These are phyloP conservation scores for Lepidotrigona ventralis DNA, from an alignment of 1,140 invertebrate genomes.

Conservation along the genomic window DNA sequence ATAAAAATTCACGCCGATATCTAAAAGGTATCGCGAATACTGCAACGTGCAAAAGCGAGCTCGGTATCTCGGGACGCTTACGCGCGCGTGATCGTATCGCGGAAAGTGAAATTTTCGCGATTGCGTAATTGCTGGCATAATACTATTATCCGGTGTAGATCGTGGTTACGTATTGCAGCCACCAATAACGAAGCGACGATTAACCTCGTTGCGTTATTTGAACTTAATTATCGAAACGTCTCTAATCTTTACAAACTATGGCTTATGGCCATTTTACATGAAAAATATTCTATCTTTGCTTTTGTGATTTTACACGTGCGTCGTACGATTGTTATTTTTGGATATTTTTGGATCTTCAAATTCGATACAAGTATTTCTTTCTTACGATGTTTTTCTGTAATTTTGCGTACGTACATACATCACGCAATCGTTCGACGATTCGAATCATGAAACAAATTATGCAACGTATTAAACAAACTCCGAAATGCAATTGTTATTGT, in stretches of 20 bases:
- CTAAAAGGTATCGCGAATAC: neutral
- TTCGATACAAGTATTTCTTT: neutral
- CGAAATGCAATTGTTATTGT: too few species aligned
- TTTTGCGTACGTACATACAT: neutral
- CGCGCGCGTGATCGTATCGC: conserved; percentile 58
- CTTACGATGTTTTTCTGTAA: neutral
- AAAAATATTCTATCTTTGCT: neutral
- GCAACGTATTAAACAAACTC: neutral
- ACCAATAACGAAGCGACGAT: conserved; percentile 37
- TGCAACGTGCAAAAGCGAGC: neutral
- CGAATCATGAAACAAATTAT: neutral
- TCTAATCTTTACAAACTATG: neutral
- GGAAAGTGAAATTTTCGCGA: conserved; percentile 75
- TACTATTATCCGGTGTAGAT: conserved; percentile 68
- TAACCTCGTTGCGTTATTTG: neutral
- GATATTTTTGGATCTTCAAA: too few species aligned
- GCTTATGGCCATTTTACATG: neutral
- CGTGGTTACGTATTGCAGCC: conserved; percentile 27
- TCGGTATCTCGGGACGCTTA: neutral
- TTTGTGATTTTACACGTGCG: neutral
- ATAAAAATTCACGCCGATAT: conserved; percentile 37
- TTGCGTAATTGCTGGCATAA: conserved; percentile 73
- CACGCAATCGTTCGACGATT: neutral
- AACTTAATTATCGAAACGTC: neutral
- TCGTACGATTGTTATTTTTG: neutral